A percentile compares a stretch with the other conserved stretches of the same genome.
Evolutionary conservation across 2,113 vertebrate genomes (phyloP).

Genomic region (Ramphastos sulfuratus): DNA sequence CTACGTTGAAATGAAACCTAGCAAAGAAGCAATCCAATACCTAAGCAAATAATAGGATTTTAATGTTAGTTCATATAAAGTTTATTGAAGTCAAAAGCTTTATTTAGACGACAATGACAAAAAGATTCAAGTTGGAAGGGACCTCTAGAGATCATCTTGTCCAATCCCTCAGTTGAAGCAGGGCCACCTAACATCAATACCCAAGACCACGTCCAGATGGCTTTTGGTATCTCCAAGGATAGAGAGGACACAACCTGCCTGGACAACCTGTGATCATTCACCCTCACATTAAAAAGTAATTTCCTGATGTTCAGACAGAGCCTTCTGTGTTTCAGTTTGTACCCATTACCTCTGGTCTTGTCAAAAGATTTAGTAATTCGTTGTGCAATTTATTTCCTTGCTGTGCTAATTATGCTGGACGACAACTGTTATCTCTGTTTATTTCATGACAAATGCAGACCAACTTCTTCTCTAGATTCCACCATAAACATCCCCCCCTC

Average conservation of each 20-base stretch:
- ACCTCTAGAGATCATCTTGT: background rate
- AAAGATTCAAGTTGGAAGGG: background rate
- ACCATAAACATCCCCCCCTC: background rate
- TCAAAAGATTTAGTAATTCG: background rate
- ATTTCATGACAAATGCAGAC: background rate
- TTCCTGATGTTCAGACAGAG: background rate
- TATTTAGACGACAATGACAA: background rate
- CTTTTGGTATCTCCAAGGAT: background rate
- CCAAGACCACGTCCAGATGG: background rate
- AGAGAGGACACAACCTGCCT: background rate
- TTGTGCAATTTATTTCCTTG: background rate
- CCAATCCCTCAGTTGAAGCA: background rate
- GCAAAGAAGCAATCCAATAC: background rate
- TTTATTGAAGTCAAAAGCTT: background rate
- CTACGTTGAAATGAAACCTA: background rate
- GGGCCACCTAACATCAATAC: background rate
- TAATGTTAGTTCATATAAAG: background rate
- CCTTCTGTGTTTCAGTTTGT: background rate
- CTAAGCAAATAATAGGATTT: background rate
- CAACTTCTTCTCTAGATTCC: background rate
- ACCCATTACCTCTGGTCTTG: background rate
- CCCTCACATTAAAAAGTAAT: background rate
- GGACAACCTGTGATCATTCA: background rate
- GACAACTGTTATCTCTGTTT: background rate
- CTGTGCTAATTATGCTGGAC: background rate